phyloP scores from a whole-genome alignment of 2,888 invertebrate species.

The Mimachlamys varia region DNA sequence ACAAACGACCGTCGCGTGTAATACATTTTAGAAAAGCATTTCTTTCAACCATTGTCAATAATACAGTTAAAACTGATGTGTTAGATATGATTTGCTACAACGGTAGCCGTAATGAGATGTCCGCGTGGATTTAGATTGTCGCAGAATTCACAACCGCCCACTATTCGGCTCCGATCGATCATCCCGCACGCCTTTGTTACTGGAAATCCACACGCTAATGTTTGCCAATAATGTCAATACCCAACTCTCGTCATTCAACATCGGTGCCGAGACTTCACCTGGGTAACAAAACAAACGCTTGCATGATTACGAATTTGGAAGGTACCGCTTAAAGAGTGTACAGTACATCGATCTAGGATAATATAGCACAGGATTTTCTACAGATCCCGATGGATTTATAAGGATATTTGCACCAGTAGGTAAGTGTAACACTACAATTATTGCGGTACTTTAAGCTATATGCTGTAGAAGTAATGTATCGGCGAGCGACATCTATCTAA shows the following conservation, averaged over 20 bases:
- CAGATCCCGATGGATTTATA: background rate
- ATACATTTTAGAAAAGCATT: background rate
- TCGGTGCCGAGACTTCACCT: constrained; percentile 36
- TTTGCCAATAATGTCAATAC: constrained; percentile 29
- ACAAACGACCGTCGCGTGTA: background rate
- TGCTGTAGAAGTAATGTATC: background rate
- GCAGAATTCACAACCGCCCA: background rate
- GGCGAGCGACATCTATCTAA: background rate
- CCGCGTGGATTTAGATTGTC: background rate
- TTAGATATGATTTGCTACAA: background rate
- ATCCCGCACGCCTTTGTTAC: background rate
- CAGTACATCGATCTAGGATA: background rate
- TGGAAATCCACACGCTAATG: background rate
- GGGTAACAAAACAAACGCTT: constrained; percentile 17
- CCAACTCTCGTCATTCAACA: constrained; percentile 16
- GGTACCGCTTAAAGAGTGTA: background rate
- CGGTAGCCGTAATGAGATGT: background rate
- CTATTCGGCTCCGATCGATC: background rate
- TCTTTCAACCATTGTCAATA: background rate
- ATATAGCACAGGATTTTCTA: background rate
- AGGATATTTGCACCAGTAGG: background rate
- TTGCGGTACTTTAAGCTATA: no score
- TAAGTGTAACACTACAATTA: background rate
- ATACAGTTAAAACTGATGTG: background rate
- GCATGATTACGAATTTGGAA: background rate